Percentiles rank a stretch among this genome's conserved stretches.
Evolutionary conservation across 2,113 vertebrate genomes (phyloP).

Genomic region (Amblyopsis rosae): DNA sequence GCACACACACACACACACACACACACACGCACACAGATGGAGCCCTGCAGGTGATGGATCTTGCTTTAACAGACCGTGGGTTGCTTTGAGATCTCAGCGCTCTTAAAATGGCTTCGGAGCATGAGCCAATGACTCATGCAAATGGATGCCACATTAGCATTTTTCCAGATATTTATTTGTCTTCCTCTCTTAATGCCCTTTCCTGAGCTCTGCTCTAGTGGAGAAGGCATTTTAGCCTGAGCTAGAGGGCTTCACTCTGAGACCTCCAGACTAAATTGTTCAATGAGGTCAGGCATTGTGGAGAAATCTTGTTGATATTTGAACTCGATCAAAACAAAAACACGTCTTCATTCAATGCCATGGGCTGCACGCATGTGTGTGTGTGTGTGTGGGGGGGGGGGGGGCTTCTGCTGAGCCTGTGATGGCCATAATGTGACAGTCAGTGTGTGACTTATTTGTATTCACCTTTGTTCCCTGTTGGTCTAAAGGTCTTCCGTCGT

Average conservation of each 20-base stretch:
- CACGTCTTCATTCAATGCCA: slow-evolving; percentile 10
- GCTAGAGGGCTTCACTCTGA: not conserved
- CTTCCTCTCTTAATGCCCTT: slow-evolving; percentile 12
- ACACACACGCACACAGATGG: slow-evolving; percentile 5
- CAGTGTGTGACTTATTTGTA: too few species aligned
- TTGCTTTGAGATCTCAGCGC: slow-evolving; percentile 31
- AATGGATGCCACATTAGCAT: slow-evolving; percentile 67
- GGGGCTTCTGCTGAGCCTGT: slow-evolving; percentile 13
- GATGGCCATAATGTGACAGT: not conserved
- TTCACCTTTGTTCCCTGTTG: too few species aligned
- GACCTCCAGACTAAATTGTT: not conserved
- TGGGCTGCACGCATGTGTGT: not conserved
- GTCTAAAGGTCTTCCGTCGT: not conserved
- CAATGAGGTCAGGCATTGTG: too few species aligned
- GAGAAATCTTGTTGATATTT: not conserved
- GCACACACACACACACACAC: slow-evolving; percentile 1
- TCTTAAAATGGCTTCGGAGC: slow-evolving; percentile 69
- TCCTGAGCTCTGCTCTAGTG: not conserved
- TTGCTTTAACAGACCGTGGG: slow-evolving; percentile 27
- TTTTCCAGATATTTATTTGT: slow-evolving; percentile 57
- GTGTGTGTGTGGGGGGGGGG: slow-evolving; percentile 24
- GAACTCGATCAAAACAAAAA: slow-evolving; percentile 24
- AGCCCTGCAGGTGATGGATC: slow-evolving; percentile 33
- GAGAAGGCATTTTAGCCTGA: not conserved
- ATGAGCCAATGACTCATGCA: slow-evolving; percentile 60